Evolutionary conservation across 1,140 invertebrate genomes (phyloP).

Genomic region (Maniola jurtina): DNA sequence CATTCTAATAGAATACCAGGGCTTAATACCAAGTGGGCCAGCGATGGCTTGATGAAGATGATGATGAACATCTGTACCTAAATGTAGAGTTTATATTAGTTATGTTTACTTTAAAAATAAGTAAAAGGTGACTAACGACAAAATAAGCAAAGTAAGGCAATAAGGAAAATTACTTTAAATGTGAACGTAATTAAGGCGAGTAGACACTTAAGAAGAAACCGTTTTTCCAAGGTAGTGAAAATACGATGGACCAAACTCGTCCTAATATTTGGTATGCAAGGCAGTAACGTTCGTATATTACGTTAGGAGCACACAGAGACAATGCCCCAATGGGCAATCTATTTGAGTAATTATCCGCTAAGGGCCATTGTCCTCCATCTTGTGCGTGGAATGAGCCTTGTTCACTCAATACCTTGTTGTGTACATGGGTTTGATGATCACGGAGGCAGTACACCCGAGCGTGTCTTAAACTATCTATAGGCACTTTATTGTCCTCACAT

Average conservation of each 20-base stretch:
- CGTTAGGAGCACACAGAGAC: conserved; percentile 58
- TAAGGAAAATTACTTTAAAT: conserved; percentile 4
- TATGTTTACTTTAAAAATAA: neutral
- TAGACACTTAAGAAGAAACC: neutral
- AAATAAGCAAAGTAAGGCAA: neutral
- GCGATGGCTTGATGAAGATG: no score
- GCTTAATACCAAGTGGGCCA: no score
- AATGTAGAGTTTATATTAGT: no score
- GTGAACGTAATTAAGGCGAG: neutral
- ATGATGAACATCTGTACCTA: no score
- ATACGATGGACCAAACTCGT: conserved; percentile 25
- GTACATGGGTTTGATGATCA: conserved; percentile 60
- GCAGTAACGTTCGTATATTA: conserved; percentile 59
- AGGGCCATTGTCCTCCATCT: conserved; percentile 76
- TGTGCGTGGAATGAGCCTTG: conserved; percentile 72
- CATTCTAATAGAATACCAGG: no score
- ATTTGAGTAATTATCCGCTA: conserved; percentile 77
- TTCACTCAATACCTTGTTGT: conserved; percentile 65
- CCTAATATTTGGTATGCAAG: conserved; percentile 40
- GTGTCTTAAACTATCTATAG: conserved; percentile 33
- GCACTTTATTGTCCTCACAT: conserved; percentile 14
- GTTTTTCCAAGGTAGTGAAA: conserved; percentile 18
- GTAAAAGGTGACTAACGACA: neutral
- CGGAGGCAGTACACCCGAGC: conserved; percentile 49
- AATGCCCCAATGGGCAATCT: conserved; percentile 76